These are phyloP conservation scores for Dendropsophus ebraccatus DNA, from an alignment of 2,113 vertebrate genomes.

Conservation along the genomic window DNA sequence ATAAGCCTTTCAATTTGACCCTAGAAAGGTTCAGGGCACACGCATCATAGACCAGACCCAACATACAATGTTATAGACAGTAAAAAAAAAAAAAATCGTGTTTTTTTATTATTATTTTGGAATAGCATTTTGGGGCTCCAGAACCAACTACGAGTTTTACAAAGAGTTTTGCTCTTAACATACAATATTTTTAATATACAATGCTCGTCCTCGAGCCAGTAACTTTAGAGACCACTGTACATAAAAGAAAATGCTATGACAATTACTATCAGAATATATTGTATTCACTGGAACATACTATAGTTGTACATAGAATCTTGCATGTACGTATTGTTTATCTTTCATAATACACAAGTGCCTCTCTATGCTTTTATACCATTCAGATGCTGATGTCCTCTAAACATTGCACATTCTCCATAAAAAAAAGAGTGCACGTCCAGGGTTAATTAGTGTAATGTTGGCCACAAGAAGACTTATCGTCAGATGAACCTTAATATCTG, in stretches of 20 bases:
- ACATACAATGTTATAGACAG: too few species aligned
- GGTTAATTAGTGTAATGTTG: constrained; percentile 54
- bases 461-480: constrained; percentile 35
- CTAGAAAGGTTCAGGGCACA: too few species aligned
- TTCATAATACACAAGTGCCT: not conserved
- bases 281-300: not conserved
- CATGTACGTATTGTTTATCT: not conserved
- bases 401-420: constrained; percentile 45
- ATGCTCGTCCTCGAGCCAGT: too few species aligned
- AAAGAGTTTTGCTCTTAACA: too few species aligned
- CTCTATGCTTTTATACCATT: not conserved
- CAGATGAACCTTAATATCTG: constrained; percentile 47
- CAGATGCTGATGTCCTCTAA: not conserved
- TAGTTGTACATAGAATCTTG: not conserved
- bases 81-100: too few species aligned
- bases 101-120: too few species aligned
- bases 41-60: too few species aligned
- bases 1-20: too few species aligned
- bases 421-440: constrained; percentile 33
- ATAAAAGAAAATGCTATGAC: not conserved
- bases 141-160: too few species aligned
- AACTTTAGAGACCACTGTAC: too few species aligned
- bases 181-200: too few species aligned
- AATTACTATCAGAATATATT: not conserved
- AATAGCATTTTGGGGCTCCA: too few species aligned